A percentile compares a stretch with the other conserved stretches of the same genome.
These are phyloP conservation scores for Muschampia plurimacula DNA, from an alignment of 2,888 invertebrate genomes.

Conservation along the genomic window DNA sequence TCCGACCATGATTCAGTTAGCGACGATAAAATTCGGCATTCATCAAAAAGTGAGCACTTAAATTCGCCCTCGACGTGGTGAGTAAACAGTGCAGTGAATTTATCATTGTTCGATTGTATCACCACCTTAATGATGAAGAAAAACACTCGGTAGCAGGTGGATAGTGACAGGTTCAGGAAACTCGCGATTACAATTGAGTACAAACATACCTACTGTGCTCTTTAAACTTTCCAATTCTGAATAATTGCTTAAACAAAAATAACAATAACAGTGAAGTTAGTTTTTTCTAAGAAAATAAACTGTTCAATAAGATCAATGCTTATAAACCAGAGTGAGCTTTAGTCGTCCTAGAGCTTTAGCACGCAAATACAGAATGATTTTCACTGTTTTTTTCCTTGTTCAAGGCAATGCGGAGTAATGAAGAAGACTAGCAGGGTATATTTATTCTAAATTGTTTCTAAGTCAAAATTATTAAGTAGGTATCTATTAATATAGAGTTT, in stretches of 20 bases:
- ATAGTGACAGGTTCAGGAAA: slow-evolving; percentile 23
- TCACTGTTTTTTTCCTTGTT: no score
- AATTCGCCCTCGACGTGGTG: slow-evolving; percentile 78
- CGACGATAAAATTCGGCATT: slow-evolving; percentile 88
- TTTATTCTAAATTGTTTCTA: no score
- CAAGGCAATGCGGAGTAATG: no score
- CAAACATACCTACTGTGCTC: not conserved
- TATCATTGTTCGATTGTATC: slow-evolving; percentile 42
- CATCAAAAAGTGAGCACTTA: slow-evolving; percentile 84
- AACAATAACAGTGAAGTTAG: not conserved
- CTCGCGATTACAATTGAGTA: slow-evolving; percentile 5
- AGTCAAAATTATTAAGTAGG: no score
- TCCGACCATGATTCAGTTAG: slow-evolving; percentile 87
- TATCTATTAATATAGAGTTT: no score
- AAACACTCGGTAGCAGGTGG: slow-evolving; percentile 38
- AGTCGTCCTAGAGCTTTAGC: not conserved
- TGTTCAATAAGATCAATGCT: not conserved
- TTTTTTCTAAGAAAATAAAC: not conserved
- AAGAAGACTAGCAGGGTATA: no score
- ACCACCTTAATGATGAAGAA: slow-evolving; percentile 23
- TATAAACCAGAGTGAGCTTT: not conserved
- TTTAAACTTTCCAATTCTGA: not conserved
- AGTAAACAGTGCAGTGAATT: slow-evolving; percentile 82
- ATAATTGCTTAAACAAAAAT: not conserved
- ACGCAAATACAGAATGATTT: not conserved